phyloP scores from a whole-genome alignment of 2,888 invertebrate species.

The Drosophila meridiana region DNA sequence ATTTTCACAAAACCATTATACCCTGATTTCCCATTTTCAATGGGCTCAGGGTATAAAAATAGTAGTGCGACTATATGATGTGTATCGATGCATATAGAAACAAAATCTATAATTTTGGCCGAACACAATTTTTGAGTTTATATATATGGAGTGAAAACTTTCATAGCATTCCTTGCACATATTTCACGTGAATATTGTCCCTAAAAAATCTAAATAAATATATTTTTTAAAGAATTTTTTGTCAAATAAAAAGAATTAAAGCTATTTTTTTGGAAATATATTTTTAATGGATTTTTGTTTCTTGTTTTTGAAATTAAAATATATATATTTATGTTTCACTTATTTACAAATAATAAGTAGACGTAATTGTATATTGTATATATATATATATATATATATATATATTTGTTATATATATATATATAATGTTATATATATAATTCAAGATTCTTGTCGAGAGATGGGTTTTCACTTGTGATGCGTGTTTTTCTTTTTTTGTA shows the following conservation, averaged over 20 bases:
- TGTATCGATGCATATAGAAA: too few species aligned
- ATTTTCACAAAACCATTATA: too few species aligned
- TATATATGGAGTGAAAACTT: too few species aligned
- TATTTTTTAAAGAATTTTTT: neutral
- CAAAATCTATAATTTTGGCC: too few species aligned
- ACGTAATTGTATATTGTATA: slow-evolving; percentile 55
- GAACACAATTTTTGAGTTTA: too few species aligned
- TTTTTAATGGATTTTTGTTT: slow-evolving; percentile 71
- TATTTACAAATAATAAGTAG: slow-evolving; percentile 81
- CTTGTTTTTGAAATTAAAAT: slow-evolving; percentile 69
- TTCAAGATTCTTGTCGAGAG: slow-evolving; percentile 63
- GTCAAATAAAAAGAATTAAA: neutral
- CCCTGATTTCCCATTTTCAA: too few species aligned
- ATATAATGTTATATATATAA: slow-evolving; percentile 49
- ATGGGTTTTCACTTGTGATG: slow-evolving; percentile 49
- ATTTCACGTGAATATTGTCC: too few species aligned
- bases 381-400: slow-evolving; percentile 47
- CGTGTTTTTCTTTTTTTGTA: slow-evolving; percentile 27
- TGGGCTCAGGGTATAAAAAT: too few species aligned
- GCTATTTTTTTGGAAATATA: slow-evolving; percentile 68
- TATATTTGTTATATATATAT: slow-evolving; percentile 58
- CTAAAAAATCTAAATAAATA: neutral
- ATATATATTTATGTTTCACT: slow-evolving; percentile 67
- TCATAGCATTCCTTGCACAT: too few species aligned
- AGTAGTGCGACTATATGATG: too few species aligned